Evolutionary conservation across 2,797 vertebrate genomes (phyloP), one percentile per base, ranked within the genome.

Genomic region (Mallotus villosus): DNA sequence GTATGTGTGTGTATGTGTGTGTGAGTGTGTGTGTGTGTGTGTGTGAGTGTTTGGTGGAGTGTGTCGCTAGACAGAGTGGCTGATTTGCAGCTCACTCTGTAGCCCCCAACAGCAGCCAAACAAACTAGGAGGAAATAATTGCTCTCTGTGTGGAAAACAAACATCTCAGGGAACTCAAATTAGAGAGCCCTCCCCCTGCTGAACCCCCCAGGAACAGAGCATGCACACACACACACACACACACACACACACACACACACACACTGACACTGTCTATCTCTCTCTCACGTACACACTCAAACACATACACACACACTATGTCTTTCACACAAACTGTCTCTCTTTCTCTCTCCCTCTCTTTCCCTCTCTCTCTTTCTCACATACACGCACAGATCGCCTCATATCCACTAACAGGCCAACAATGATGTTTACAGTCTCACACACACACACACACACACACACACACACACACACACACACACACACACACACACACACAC

Each of bases 81-180:
- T 55, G 53, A 55, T 53, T 53, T 53, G 55, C 19, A 22, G 21
- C 62, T 17, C 62, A n/a, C 67, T 37, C 55, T 37, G n/a, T 41
- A 59, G 55, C 29, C 32, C 37, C 22, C 27, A 29, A 67, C n/a
- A 69, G 25, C 19, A 59, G 51, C 51, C 66, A 57, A 55, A 68
- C 66, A 21, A 55, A 68, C n/a, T 32, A 9, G 4, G 19, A 46
- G 46, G 14, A 55, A 49, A 55, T 69, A 68, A 65, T 68, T 51
- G 41, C 37, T 68, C 24, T 55, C 66, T 53, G 4, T 55, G 11
- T 63, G 32, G 6, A 27, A 59, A 70, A 51, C 19, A 60, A 60
- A 24, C 14, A 32, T 66, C n/a, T 11, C 59, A 60, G 21, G 21
- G 37, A 70, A 58, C 55, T 60, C 32, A 72, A 67, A 67, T 72